Percentiles rank a stretch among this genome's conserved stretches.
Conservation (phyloP, 2,113 vertebrate genomes). For the Monarcha castaneiventris region DNA sequence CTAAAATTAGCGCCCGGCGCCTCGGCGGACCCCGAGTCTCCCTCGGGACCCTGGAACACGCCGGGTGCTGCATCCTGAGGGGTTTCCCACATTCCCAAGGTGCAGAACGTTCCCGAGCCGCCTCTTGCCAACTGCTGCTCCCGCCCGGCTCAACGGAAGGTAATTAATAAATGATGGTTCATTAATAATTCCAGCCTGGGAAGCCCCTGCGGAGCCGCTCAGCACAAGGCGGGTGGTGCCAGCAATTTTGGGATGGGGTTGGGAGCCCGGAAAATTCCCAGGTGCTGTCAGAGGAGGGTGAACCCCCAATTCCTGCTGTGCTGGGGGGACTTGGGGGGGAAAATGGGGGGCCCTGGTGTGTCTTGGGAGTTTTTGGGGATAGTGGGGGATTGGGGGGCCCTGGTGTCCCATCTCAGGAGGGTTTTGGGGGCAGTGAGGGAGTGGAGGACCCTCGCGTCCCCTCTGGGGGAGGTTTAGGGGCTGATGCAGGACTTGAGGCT, state of each 20-base stretch:
- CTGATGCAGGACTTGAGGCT: neutral
- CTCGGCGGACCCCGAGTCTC: too few relatives aligned
- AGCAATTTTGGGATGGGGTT: neutral
- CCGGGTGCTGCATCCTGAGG: neutral
- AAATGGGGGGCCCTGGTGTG: too few relatives aligned
- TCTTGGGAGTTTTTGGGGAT: too few relatives aligned
- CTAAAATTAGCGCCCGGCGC: neutral
- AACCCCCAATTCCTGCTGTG: too few relatives aligned
- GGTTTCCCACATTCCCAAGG: neutral
- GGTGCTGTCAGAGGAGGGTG: neutral
- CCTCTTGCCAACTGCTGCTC: neutral
- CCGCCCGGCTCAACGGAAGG: neutral
- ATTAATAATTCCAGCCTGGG: slow-evolving; percentile 10
- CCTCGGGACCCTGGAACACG: neutral
- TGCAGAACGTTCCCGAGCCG: neutral
- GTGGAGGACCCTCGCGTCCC: neutral
- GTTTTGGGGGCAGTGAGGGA: neutral
- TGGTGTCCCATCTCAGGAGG: neutral
- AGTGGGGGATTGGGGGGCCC: too few relatives aligned
- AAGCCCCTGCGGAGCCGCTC: neutral
- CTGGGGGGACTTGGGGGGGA: too few relatives aligned
- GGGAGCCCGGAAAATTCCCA: neutral
- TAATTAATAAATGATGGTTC: slow-evolving; percentile 50
- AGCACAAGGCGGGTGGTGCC: neutral
- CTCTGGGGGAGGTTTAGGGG: neutral